Base-by-base conservation (phyloP, 2,113 vertebrate species). In the Hemichromis elongatus region DNA sequence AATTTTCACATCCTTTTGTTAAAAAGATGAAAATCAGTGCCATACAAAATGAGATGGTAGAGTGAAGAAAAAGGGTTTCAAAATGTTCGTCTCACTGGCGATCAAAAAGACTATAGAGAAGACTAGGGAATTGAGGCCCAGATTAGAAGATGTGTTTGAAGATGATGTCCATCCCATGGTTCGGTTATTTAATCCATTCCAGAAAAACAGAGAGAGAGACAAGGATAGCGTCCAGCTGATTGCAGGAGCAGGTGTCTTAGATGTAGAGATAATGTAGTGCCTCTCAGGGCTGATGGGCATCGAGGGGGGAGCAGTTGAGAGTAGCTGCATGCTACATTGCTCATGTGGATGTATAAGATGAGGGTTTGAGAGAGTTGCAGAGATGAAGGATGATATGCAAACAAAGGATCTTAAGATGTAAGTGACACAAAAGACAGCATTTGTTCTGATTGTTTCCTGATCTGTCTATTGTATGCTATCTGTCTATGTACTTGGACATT, bases 1-100 rank as follows among this genome's bases (percentile, higher is more conserved):
- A 92, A 92, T 93, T 93, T 90, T 82, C 77, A 81, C 66, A 85
- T 81, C 5, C 85, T 90, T 92, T 94, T 92, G 87, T 91, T 79
- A 53, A 81, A 81, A 81, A 88, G 87, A 91, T 86, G 79, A 89
- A 84, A 82, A 90, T 90, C 86, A 82, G 68, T 86, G 84, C 30
- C 56, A 35, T 30, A 81, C 63, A 47, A 24, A 83, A 80, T 53
- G 30, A 80, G 9, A 85, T 28, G 61, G 45, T 37, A 56, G 79
- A 92, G 42, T 33, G 30, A 77, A 85, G 63, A 77, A 42, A 52
- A 77, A 50, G 7, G 53, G 57, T 33, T 53, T 40, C 66, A 1
- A 70, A 83, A 82, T 82, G 86, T 82, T 47, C 13, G 77, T 81
- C 53, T 54, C 84, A 56, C 80, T 82, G 56, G 28, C 42, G 35